These are phyloP conservation scores for Acanthurus leucopareius DNA, from an alignment of 2,797 vertebrate genomes.

Conservation along the genomic window DNA sequence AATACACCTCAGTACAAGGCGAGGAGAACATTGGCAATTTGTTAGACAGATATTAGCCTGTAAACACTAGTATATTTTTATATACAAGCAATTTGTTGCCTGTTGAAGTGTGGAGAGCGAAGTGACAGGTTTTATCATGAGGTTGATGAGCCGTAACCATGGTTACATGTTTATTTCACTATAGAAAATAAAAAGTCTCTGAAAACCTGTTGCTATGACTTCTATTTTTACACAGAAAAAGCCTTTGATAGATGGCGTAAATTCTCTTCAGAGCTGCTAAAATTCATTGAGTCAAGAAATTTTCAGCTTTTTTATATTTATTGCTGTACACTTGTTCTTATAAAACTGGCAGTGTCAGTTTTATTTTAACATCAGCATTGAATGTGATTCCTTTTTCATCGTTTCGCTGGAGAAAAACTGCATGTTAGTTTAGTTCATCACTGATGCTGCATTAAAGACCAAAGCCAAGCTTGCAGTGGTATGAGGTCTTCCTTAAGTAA, in stretches of 20 bases:
- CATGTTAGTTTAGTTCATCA: background rate
- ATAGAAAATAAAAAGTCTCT: background rate
- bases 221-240: background rate
- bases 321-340: background rate
- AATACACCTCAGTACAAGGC: constrained; percentile 2
- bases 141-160: background rate
- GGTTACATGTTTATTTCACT: background rate
- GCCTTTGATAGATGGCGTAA: background rate
- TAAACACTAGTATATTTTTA: constrained; percentile 3
- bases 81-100: background rate
- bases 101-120: background rate
- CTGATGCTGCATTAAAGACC: background rate
- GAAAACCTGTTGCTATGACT: background rate
- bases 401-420: background rate
- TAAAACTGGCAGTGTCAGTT: background rate
- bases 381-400: background rate
- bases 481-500: background rate
- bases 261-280: background rate
- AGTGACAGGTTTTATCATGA: background rate
- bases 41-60: constrained; percentile 1
- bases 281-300: background rate
- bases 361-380: background rate
- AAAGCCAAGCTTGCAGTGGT: background rate
- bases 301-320: background rate
- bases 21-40: constrained; percentile 25